Conservation (phyloP, 1,140 invertebrate species). For the Drosophila seguyi region DNA sequence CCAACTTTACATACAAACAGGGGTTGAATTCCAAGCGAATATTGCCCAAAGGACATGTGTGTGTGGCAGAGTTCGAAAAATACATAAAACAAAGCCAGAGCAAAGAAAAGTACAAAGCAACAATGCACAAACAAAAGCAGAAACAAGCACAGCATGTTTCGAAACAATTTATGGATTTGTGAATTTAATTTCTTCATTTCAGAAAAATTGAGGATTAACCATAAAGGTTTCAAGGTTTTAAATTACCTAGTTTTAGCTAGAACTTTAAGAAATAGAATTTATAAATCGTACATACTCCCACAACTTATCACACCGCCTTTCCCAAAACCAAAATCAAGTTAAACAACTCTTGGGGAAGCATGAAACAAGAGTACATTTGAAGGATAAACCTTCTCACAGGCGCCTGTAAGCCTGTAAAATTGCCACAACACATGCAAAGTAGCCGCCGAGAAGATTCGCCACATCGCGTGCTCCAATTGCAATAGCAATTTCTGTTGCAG, state of each 20-base stretch:
- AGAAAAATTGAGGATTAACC: no score
- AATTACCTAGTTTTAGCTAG: neutral
- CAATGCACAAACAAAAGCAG: constrained; percentile 18
- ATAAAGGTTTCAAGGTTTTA: no score
- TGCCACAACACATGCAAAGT: constrained; percentile 49
- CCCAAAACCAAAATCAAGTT: constrained; percentile 20
- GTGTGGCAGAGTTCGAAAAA: constrained; percentile 8
- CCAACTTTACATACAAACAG: constrained; percentile 17
- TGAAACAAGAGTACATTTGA: constrained; percentile 3
- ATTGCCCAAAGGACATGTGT: constrained; percentile 9
- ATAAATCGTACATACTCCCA: neutral
- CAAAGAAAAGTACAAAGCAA: constrained; percentile 28
- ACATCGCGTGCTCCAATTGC: constrained; percentile 52
- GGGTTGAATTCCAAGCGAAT: constrained; percentile 4
- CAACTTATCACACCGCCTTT: neutral
- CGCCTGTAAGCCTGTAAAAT: constrained; percentile 28
- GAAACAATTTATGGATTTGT: neutral
- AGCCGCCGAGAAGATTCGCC: constrained; percentile 46
- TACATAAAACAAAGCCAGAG: constrained; percentile 43
- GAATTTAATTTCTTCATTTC: neutral
- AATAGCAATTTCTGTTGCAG: constrained; percentile 23
- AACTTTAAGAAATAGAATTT: neutral
- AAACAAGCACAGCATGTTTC: constrained; percentile 25
- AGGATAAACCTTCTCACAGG: constrained; percentile 12
- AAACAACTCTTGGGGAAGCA: constrained; percentile 22